A percentile compares a stretch with the other conserved stretches of the same genome.
Conservation (phyloP, 2,888 invertebrate species). For the Nowickia ferox region DNA sequence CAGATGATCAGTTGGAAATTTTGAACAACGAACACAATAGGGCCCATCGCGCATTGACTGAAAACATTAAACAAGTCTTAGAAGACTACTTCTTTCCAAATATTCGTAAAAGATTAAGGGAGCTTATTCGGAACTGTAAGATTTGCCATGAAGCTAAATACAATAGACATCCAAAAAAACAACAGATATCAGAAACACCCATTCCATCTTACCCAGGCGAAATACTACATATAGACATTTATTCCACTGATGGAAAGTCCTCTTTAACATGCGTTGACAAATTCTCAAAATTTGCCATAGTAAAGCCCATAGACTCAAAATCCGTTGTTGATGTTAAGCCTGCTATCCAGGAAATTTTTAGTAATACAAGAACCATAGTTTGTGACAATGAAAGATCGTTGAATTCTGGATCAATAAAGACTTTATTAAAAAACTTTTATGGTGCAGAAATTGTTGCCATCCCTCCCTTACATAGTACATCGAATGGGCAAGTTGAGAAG, state of each 20-base stretch:
- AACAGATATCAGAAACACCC: too few species aligned
- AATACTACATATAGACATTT: constrained; percentile 59
- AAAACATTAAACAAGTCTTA: constrained; percentile 7
- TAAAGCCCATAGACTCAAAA: constrained; percentile 1
- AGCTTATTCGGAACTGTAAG: too few species aligned
- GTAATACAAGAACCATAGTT: constrained; percentile 10
- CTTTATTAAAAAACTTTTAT: constrained; percentile 11
- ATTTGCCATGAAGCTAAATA: too few species aligned
- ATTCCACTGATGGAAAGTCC: constrained; percentile 63
- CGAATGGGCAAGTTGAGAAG: constrained; percentile 57
- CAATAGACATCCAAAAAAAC: too few species aligned
- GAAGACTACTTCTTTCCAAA: constrained; percentile 46
- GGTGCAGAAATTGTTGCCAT: constrained; percentile 21
- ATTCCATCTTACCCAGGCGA: constrained; percentile 28
- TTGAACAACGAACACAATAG: constrained; percentile 52
- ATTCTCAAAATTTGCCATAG: constrained; percentile 66
- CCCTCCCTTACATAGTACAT: constrained; percentile 55
- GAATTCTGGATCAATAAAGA: constrained; percentile 48
- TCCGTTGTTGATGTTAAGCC: too few species aligned
- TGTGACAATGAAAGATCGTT: too few species aligned
- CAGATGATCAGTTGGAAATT: constrained; percentile 61
- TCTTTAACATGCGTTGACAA: constrained; percentile 72
- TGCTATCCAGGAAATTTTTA: too few species aligned
- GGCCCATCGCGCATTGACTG: background rate
- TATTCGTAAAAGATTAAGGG: constrained; percentile 11